Base-by-base conservation (phyloP, 2,797 vertebrate species). In the Alauda arvensis region DNA sequence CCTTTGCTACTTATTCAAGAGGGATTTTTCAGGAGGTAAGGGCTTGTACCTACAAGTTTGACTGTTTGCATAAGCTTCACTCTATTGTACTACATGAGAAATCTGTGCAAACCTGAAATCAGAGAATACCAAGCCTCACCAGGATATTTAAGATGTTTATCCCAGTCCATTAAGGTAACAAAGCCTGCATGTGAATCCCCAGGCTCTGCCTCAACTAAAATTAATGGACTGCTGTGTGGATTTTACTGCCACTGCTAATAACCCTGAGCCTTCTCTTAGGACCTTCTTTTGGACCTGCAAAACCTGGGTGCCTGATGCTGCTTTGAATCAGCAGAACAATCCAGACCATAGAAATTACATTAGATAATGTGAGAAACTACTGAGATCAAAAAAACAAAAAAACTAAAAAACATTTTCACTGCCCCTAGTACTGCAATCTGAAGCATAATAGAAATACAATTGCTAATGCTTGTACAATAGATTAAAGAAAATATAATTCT, bases 131-230 rank as follows among this genome's bases (percentile, higher is more conserved):
- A 46, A 82, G 23, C 1, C 56, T 51, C 86, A 86, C 28, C 53
- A 74, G 71, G 83, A 59, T 87, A 60, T 92, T 83, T 83, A 52
- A 88, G 67, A 49, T 91, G 78, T 89, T 91, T 87, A 84, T 53
- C 45, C 14, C 42, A 63, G 88, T 62, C 85, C 88, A 88, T 81
- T 88, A 91, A 85, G 46, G 18, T 88, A 67, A 76, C 19, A 89
- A 78, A 81, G 52, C 21, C 65, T 8, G 20, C 24, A n/a, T 62
- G 29, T 52, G 67, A 87, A 85, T 69, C 14, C 14, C 29, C 37
- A 72, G 43, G 26, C 31, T 67, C 37, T 43, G 60, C 5, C 39
- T 79, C 25, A 49, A 9, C n/a, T 79, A 45, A 82, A 90, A 84
- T 66, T 86, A 89, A 79, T 67, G 51, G 61, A 77, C 81, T 70